A percentile compares a stretch with the other conserved stretches of the same genome.
Conservation (phyloP, 2,113 vertebrate species). For the Gymnobelideus leadbeateri region DNA sequence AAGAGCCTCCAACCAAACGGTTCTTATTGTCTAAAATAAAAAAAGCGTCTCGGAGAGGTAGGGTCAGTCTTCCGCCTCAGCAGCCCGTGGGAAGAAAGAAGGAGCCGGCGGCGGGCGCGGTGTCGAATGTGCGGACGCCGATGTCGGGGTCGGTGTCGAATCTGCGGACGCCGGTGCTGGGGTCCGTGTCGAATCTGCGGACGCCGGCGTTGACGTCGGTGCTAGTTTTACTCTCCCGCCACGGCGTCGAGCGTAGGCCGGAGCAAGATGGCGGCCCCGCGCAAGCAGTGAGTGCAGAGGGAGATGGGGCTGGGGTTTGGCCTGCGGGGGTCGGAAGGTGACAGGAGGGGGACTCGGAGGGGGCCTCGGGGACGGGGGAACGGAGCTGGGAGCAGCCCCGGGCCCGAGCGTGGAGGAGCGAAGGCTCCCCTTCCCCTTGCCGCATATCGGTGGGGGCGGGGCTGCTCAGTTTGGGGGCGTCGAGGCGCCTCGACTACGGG, state of each 20-base stretch:
- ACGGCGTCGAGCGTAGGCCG: constrained; percentile 57
- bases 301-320: constrained; percentile 56
- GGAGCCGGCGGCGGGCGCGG: background rate
- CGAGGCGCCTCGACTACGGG: too few species aligned
- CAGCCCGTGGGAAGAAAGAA: background rate
- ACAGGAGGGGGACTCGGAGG: constrained; percentile 8
- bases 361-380: too few species aligned
- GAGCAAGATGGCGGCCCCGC: constrained; percentile 88
- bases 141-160: constrained; percentile 32
- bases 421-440: constrained; percentile 20
- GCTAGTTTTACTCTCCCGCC: background rate
- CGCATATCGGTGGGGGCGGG: too few species aligned
- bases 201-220: constrained; percentile 21
- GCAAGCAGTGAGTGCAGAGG: constrained; percentile 88
- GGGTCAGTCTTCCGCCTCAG: too few species aligned
- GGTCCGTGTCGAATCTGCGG: constrained; percentile 63
- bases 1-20: too few species aligned
- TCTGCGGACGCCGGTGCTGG: background rate
- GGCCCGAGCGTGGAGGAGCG: background rate
- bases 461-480: constrained; percentile 74
- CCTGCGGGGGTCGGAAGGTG: background rate
- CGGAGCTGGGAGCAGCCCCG: background rate
- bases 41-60: background rate
- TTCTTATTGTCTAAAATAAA: background rate
- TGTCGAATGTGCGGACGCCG: constrained; percentile 19